A percentile compares a stretch with the other conserved stretches of the same genome.
phyloP scores from a whole-genome alignment of 2,797 vertebrate genomes.

The Phalloptychus januarius region DNA sequence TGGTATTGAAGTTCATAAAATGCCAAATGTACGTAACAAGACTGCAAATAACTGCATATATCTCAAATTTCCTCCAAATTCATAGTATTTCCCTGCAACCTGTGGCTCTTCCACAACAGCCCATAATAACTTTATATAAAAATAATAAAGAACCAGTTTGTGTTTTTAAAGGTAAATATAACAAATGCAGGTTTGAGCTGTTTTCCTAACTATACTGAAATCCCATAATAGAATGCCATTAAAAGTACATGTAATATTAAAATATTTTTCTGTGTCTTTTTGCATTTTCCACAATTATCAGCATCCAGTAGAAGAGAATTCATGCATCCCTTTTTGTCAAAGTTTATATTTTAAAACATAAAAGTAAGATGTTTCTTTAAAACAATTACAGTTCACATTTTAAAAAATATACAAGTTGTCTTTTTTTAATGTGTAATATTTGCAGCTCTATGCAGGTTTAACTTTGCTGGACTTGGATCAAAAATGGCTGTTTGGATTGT shows the following conservation, averaged over 20 bases:
- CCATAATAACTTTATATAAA: background rate
- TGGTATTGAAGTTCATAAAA: background rate
- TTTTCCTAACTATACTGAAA: background rate
- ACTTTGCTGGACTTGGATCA: background rate
- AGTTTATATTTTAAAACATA: background rate
- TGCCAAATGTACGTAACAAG: background rate
- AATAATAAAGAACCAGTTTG: background rate
- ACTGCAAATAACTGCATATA: background rate
- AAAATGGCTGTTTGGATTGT: background rate
- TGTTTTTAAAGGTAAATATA: background rate
- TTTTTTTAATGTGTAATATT: background rate
- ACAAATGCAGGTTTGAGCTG: no score
- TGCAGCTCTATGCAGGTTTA: background rate
- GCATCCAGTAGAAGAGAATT: background rate
- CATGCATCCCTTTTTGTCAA: background rate
- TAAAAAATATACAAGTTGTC: background rate
- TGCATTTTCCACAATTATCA: background rate
- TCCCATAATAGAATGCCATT: background rate
- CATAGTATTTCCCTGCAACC: no score
- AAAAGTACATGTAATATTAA: background rate
- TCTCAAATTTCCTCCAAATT: background rate
- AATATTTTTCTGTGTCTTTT: background rate
- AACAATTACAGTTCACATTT: background rate
- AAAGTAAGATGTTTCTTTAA: background rate
- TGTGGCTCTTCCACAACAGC: no score